Evolutionary conservation across 1,140 invertebrate genomes (phyloP), one percentile per base, ranked within the genome.

Genomic region (Drosophila bocqueti): DNA sequence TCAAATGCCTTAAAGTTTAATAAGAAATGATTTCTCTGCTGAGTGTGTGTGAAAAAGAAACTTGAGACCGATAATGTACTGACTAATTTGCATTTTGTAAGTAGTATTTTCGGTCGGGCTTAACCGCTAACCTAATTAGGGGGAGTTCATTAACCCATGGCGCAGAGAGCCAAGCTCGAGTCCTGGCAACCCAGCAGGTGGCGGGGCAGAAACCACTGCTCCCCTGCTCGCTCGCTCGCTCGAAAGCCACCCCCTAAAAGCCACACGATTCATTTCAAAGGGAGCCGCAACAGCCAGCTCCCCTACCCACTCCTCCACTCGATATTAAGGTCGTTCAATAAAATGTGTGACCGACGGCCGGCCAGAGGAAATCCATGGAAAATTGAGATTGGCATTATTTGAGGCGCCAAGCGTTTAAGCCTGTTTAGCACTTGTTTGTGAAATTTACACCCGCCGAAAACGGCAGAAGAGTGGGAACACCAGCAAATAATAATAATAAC

Each of bases 371-470:
- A 81, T 54, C 49, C 52, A 50, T 59, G 45, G 36, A 57, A 55
- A 83, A 90, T 75, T 38, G 65, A 73, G 67, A 71, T 87, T 69
- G 38, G 46, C 76, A 74, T 64, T 52, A 79, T 76, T 76, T 49
- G 66, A 57, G 82, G 76, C 76, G 65, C 77, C 71, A 72, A 18
- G 62, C 66, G 46, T 68, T 89, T 75, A 74, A 84, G 76, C 55
- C 68, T 61, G 60, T 78, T 89, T 89, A 87, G 62, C 84, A 71
- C 55, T 79, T 66, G 55, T 52, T 66, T 81, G 82, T 75, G 68
- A 86, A 82, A 82, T 73, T 57, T 52, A 69, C 52, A 72, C 59
- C 75, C 29, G 54, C 36, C 52, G 10, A 72, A 71, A 59, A 36
- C 16, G 47, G 62, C 26, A 4, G 43, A 47, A 24, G 11, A 52